Conservation (phyloP, 2,797 vertebrate species). For the Sebastes taczanowskii region DNA sequence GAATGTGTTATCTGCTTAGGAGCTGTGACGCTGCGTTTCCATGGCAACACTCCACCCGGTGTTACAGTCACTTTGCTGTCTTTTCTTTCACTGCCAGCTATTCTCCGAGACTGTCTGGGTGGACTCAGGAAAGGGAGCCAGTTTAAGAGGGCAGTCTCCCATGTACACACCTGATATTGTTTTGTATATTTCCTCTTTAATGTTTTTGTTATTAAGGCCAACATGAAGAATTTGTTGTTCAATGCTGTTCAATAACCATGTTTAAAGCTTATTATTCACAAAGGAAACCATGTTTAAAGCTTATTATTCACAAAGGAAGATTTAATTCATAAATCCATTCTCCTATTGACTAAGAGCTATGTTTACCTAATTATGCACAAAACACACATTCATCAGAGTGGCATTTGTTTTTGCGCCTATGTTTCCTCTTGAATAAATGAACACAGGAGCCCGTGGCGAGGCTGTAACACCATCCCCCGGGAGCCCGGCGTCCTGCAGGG, state of each 20-base stretch:
- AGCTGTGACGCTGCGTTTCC: constrained; percentile 78
- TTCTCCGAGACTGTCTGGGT: constrained; percentile 42
- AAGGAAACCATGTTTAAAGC: constrained; percentile 39
- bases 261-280: constrained; percentile 66
- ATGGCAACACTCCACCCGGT: constrained; percentile 79
- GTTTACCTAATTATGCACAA: constrained; percentile 76
- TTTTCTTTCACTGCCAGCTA: constrained; percentile 58
- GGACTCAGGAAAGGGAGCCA: constrained; percentile 13
- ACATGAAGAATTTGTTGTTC: constrained; percentile 25
- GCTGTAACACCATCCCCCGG: constrained; percentile 47
- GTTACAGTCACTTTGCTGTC: constrained; percentile 70
- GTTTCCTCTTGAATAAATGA: constrained; percentile 68
- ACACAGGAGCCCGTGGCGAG: constrained; percentile 41
- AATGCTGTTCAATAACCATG: constrained; percentile 39
- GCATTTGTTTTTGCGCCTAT: constrained; percentile 65
- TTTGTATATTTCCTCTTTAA: background rate
- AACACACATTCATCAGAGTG: constrained; percentile 75
- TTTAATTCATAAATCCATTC: constrained; percentile 71
- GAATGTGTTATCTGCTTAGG: constrained; percentile 77
- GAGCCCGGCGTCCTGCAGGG: constrained; percentile 47
- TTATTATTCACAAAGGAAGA: constrained; percentile 45
- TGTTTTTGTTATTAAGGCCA: constrained; percentile 13
- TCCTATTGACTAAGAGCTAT: constrained; percentile 70
- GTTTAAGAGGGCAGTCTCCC: background rate
- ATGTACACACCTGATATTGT: background rate